phyloP scores from a whole-genome alignment of 2,797 vertebrate species.

The Martes flavigula region DNA sequence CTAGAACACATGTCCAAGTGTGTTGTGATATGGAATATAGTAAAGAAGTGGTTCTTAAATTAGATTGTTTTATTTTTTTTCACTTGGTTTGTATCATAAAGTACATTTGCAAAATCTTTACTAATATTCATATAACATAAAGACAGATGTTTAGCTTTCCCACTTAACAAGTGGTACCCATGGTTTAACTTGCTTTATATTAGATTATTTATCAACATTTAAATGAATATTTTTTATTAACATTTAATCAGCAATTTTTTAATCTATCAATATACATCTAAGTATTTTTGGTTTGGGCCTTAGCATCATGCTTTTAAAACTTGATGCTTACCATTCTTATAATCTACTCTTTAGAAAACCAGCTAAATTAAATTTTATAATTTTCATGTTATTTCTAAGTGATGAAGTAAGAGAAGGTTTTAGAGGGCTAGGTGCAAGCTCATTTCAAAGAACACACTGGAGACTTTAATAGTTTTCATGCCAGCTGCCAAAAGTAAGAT shows the following conservation, averaged over 20 bases:
- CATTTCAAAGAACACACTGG: background rate
- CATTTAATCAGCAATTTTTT: background rate
- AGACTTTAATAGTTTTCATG: background rate
- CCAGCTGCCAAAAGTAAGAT: background rate
- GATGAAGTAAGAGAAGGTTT: background rate
- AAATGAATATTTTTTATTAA: background rate
- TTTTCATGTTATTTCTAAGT: conserved; percentile 6
- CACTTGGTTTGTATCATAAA: background rate
- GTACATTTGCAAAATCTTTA: background rate
- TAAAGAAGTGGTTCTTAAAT: background rate
- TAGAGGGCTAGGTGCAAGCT: background rate
- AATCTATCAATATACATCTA: background rate
- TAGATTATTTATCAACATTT: background rate
- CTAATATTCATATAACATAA: background rate
- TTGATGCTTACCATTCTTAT: background rate
- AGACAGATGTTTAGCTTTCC: background rate
- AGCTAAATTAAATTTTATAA: background rate
- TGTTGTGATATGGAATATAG: background rate
- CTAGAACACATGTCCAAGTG: background rate
- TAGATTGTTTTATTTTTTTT: background rate
- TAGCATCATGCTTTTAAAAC: background rate
- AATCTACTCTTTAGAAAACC: background rate
- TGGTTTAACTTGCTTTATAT: conserved; percentile 30
- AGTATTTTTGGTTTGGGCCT: conserved; percentile 25
- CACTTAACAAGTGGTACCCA: background rate